Base-by-base conservation (phyloP, 2,113 vertebrate genomes). In the Helogale parvula region DNA sequence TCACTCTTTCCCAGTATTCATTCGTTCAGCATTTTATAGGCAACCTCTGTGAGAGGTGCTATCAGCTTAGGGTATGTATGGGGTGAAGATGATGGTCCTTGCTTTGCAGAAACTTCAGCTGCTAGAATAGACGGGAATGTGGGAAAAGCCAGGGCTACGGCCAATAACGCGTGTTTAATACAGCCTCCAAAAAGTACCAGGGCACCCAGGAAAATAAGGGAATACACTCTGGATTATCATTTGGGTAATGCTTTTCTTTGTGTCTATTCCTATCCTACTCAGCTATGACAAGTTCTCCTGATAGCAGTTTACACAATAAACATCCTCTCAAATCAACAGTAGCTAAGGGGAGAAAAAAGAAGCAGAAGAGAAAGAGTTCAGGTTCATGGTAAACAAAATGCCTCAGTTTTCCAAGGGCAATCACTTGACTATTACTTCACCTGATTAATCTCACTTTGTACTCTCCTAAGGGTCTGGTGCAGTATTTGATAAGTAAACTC, bases 231-330 rank as follows among this genome's bases (percentile, higher is more conserved):
- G 52, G 10, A 21, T 74, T 54, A 25, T 13, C 33, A 68, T 50
- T 16, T 60, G 85, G 71, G 45, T 60, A 84, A 91, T 23, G 57
- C 1, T 83, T 92, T 84, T 80, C 81, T 80, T 95, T 41, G 2
- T 6, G 21, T 41, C 47, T 35, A 21, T n/a, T 52, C 38, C 79
- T 72, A 41, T 15, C 38, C 60, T 57, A 27, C 25, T 35, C 19
- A 90, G 82, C 52, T 23, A n/a, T 12, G 41, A 77, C 12, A 41
- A 81, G 65, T 54, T 52, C 41, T 27, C 82, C 33, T 33, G 79
- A 66, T 2, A n/a, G 25, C 9, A 47, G n/a, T 72, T 47, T 94
- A 31, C 21, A 86, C 81, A 93, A 68, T 57, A 84, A 97, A 92
- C 15, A 88, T 12, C 6, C 41, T 96, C 41, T 93, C 80, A 92